phyloP scores from a whole-genome alignment of 2,888 invertebrate genomes.

The Caenorhabditis sp. region DNA sequence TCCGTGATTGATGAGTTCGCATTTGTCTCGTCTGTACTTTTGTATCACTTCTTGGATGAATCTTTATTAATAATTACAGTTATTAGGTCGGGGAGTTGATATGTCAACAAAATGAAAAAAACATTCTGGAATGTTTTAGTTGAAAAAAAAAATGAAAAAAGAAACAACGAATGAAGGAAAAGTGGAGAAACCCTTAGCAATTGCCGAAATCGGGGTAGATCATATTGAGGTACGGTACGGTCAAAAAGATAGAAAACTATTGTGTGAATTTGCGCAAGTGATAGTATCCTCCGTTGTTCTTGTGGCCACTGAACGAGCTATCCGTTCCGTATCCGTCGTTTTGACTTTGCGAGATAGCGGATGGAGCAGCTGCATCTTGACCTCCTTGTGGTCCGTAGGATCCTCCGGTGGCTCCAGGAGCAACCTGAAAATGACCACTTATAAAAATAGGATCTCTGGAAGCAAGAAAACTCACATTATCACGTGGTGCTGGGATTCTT shows the following conservation, averaged over 20 bases:
- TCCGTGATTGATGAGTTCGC: conserved; percentile 32
- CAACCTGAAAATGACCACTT: conserved; percentile 36
- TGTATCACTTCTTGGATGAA: conserved; percentile 1
- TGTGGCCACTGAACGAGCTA: conserved; percentile 50
- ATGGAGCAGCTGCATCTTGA: conserved; percentile 30
- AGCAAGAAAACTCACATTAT: conserved; percentile 61
- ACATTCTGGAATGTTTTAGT: conserved; percentile 34
- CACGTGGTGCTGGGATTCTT: conserved; percentile 71
- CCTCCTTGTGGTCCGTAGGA: conserved; percentile 54
- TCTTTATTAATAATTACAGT: conserved; percentile 60
- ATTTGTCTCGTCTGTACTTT: conserved; percentile 39
- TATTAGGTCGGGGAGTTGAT: conserved; percentile 35
- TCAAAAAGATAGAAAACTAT: conserved; percentile 21
- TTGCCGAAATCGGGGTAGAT: conserved; percentile 58
- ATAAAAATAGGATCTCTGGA: neutral
- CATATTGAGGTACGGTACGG: conserved; percentile 61
- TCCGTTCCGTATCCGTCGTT: conserved; percentile 62
- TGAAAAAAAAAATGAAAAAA: conserved; percentile 1
- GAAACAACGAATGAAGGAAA: conserved; percentile 12
- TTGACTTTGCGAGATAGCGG: conserved; percentile 44
- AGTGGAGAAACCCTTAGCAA: conserved; percentile 56
- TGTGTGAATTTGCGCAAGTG: conserved; percentile 60
- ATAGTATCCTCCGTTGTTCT: conserved; percentile 65
- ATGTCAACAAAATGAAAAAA: conserved; percentile 16
- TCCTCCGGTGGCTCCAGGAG: conserved; percentile 61